Base-by-base conservation (phyloP, 2,888 invertebrate genomes). In the Tachina grossa region DNA sequence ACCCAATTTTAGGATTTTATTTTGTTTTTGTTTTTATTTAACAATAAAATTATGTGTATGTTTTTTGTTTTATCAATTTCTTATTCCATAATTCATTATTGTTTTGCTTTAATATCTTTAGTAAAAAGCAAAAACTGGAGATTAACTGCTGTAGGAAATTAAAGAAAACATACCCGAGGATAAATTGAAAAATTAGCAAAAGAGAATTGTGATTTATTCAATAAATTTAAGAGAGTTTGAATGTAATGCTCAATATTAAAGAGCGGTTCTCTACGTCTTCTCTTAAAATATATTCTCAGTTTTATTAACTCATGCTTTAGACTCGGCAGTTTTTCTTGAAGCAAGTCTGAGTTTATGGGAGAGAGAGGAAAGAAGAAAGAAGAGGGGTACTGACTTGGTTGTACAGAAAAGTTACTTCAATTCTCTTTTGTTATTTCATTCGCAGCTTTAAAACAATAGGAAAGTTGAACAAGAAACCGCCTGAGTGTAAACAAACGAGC, bases 1-100 rank as follows among this genome's bases (percentile, higher is more conserved):
- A 83, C 83, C 83, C 72, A 83, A 78, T 83, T 83, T 83, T 66
- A 39, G 9, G 9, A 59, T 11, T 47, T 16, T 41, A n/a, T 61
- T 53, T 53, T 61, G 47, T 61, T 75, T 59, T 49, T 76, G 39
- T 65, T 78, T 69, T 69, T 51, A 49, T 57, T 72, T 66, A 9
- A 49, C 16, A 66, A 66, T 11, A 59, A 80, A 57, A 59, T 71
- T 55, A 68, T 80, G 80, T 66, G 74, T 80, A 51, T 74, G 57
- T 72, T 74, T 47, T 45, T 59, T 79, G 63, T 59, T 79, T 79
- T 75, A 75, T 81, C 61, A 61, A 47, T 55, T 69, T 43, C 8
- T 81, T 51, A n/a, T 49, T 41, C 43, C n/a, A 61, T 43, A 43
- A 10, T 59, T 69, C 43, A 51, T 57, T 31, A 31, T 31, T 45